Base-by-base conservation (phyloP, 2,888 invertebrate genomes). In the Chrysodeixis includens region DNA sequence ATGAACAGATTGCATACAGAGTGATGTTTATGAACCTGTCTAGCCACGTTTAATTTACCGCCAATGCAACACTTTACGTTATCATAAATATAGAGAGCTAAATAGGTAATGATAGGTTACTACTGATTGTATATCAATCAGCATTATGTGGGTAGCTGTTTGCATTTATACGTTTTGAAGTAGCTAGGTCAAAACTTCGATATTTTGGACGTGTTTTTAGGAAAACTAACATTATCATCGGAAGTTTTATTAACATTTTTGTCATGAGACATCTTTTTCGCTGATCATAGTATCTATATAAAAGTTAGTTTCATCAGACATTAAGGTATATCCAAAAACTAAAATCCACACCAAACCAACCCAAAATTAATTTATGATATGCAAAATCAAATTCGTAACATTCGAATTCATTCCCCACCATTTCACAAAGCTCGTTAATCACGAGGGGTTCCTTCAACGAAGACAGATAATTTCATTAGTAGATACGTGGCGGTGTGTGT, bases 391-490 rank as follows among this genome's bases (percentile, higher is more conserved):
- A 88, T 85, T 87, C 84, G 83, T 81, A 71, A 79, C 86, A 83
- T 84, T 86, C 85, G 81, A 85, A 89, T 88, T 88, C 85, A 86
- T 89, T 87, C 88, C 85, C 84, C 85, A 66, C 85, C 86, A 87
- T 89, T 89, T 83, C 86, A 86, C 86, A 82, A 79, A 66, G 74
- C 67, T 83, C 84, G 86, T 92, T 81, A 90, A 92, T 93, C 92
- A 90, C 84, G 78, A 86, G 89, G n/a, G 73, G 73, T 70, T 74
- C 91, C 91, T 87, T 86, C 82, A 82, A 80, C 81, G 82, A 76
- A 85, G 81, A 84, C 87, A 90, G 88, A 92, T 92, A 91, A 92
- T 91, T 92, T 92, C 90, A 93, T 93, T 93, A 92, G 86, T 81
- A 62, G 80, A 86, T 85, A 83, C 83, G 82, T 83, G 62, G 83